phyloP scores from a whole-genome alignment of 2,113 vertebrate species.

The Halcyon senegalensis region DNA sequence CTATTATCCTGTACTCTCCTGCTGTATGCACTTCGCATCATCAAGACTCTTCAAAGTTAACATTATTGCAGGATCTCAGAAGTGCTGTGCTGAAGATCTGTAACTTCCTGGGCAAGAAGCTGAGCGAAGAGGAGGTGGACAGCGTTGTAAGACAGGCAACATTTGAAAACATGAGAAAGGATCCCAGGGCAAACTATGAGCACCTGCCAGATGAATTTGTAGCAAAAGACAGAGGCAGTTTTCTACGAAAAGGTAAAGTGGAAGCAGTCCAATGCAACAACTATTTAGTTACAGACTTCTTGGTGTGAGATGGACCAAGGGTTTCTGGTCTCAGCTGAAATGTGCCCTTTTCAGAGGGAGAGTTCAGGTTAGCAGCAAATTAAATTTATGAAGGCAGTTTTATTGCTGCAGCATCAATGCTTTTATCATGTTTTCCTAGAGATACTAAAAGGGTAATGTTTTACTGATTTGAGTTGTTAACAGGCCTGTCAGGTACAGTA shows the following conservation, averaged over 20 bases:
- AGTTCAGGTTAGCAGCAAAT: not conserved
- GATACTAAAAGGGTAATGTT: not conserved
- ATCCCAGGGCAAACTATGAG: constrained; percentile 67
- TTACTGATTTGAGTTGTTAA: not conserved
- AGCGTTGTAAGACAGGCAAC: constrained; percentile 64
- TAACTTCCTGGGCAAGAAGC: constrained; percentile 64
- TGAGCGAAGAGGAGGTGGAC: constrained; percentile 63
- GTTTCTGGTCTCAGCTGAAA: not conserved
- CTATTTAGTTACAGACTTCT: not conserved
- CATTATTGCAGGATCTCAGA: constrained; percentile 60
- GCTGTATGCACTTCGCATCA: not conserved
- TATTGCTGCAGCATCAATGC: not conserved
- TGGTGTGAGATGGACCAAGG: not conserved
- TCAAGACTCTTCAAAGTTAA: not conserved
- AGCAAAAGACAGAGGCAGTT: not conserved
- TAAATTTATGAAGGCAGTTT: not conserved
- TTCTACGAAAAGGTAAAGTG: constrained; percentile 43
- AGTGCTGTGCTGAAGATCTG: constrained; percentile 65
- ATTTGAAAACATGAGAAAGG: constrained; percentile 67
- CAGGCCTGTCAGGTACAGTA: no score
- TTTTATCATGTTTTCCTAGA: not conserved
- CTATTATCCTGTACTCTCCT: not conserved
- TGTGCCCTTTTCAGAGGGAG: not conserved
- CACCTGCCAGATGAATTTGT: rapidly evolving
- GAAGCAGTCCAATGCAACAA: not conserved